Evolutionary conservation across 2,888 invertebrate genomes (phyloP), one percentile per base, ranked within the genome.

Genomic region (Lithophane semibrunnea): DNA sequence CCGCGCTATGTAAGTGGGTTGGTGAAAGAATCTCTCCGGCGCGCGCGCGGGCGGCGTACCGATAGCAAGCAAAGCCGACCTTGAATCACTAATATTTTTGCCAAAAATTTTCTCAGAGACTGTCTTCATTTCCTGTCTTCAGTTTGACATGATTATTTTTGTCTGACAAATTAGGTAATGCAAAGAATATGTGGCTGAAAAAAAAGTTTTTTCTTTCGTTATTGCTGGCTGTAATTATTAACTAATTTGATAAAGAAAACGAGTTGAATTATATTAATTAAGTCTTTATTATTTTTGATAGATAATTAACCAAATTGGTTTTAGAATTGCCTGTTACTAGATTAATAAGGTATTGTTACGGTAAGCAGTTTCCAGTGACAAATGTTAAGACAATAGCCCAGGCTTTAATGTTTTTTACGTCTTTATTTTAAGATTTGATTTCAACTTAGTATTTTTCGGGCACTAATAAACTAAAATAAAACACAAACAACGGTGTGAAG

Each of bases 21-120:
- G 95, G 95, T 92, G 96, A 96, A 96, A 96, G 96, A 96, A 95
- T 96, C 94, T 95, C 94, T 92, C 93, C 91, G 89, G 79, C 84
- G 86, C 88, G 87, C 84, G 87, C 85, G 84, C 88, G 1, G 44
- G 84, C 88, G 1, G 44, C 61, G 93, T 93, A 94, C 90, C 85
- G 95, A 91, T 88, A 76, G 93, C 94, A 94, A 76, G 21, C 37
- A n/a, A 69, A 75, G 73, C 73, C 77, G 83, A 83, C 86, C 88
- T 87, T 87, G 81, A 83, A 80, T 82, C 13, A 42, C 16, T 70
- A 73, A 73, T 66, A 60, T 61, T 79, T 79, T 71, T 47, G n/a
- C 67, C 73, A 29, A 84, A 83, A 47, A 21, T 52, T 42, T 60
- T 58, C 58, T 37, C 3, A 10, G 10, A 21, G 5, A 16, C 29